These are phyloP conservation scores for Mizuhopecten yessoensis DNA, from an alignment of 1,140 invertebrate species.

Conservation along the genomic window DNA sequence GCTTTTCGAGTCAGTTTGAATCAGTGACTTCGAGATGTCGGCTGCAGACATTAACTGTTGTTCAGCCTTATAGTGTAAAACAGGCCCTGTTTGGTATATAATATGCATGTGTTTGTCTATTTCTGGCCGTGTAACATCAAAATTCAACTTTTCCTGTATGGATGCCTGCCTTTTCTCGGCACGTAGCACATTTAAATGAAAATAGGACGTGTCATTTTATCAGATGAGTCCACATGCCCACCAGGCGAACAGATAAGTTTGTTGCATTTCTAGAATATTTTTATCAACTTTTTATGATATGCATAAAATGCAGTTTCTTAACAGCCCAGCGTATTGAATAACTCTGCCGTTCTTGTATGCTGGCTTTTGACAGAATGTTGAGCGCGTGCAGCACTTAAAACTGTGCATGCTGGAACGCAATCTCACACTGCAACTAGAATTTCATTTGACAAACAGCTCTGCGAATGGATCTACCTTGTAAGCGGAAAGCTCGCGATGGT, in stretches of 20 bases:
- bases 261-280: constrained; percentile 2
- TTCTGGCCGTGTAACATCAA: not conserved
- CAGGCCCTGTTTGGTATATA: not conserved
- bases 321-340: not conserved
- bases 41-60: no score
- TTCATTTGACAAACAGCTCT: not conserved
- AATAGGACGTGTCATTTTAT: constrained; percentile 27
- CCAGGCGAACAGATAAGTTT: not conserved
- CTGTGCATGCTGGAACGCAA: not conserved
- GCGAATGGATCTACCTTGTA: not conserved
- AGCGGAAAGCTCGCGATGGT: not conserved
- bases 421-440: not conserved
- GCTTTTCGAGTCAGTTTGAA: no score
- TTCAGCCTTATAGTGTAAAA: not conserved
- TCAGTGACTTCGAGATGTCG: not conserved
- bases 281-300: not conserved
- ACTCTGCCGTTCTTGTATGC: not conserved
- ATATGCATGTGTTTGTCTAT: not conserved
- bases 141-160: not conserved
- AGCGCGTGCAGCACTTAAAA: not conserved
- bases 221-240: not conserved
- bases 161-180: not conserved
- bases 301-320: not conserved
- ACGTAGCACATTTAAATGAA: not conserved
- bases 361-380: constrained; percentile 6